Evolutionary conservation across 1,140 invertebrate genomes (phyloP), one percentile per base, ranked within the genome.

Genomic region (Propsilocerus akamusi): DNA sequence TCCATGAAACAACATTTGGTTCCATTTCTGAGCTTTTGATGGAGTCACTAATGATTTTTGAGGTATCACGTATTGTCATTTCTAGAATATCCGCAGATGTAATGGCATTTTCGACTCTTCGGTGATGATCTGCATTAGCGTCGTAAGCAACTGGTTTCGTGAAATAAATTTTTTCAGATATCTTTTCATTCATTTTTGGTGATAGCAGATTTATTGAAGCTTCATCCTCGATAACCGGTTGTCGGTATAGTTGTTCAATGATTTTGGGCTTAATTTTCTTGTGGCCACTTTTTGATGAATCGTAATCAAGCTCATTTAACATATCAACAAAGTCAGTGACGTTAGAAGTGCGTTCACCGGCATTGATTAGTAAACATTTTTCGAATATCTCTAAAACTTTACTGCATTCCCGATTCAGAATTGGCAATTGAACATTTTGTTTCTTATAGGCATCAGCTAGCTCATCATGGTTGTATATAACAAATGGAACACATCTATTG

Each of bases 401-500:
- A 3, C 14, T 32, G n/a, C 32, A 51, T 20, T 28, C 32, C n/a
- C 30, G 17, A 26, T 49, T 26, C 11, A 52, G 12, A 11, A 49
- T 46, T 30, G 47, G 51, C n/a, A 52, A 25, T n/a, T 28, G 20
- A 22, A 26, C 25, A 24, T 52, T 20, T 26, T 47, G 24, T 10
- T n/a, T 12, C 10, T 30, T 17, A 3, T 24, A 20, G 6, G 46
- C 17, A 10, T 25, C 25, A 14, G 14, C 47, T n/a, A 52, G 17
- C 7, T 49, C 48, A 8, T 26, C 26, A 14, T 49, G 6, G 25
- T 41, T 23, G 46, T 47, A 52, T 46, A 46, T 17, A 0, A 30
- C 51, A 49, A 49, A 52, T 6, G 51, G 51, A 28, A 52, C 37
- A 30, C 17, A 11, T n/a, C 32, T 5, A 47, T 52, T 49, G 5